Evolutionary conservation across 2,113 vertebrate genomes (phyloP), one percentile per base, ranked within the genome.

Genomic region (Caranx ignobilis): DNA sequence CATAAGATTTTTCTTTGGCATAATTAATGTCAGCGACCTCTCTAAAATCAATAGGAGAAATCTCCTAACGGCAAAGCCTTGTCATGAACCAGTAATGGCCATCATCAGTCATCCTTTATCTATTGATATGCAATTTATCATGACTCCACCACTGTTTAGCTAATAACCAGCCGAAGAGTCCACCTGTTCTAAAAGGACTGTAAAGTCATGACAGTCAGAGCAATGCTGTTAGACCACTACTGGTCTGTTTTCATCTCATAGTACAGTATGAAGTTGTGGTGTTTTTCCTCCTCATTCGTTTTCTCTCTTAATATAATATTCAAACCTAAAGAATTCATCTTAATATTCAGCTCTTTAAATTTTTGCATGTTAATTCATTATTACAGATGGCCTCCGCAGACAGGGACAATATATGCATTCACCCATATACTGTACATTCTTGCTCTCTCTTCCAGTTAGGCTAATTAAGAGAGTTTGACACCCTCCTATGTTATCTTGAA

Each of bases 201-300:
- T 71, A 43, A 76, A 47, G 15, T 12, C 32, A 37, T 60, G 39
- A 75, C 2, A 2, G 39, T 10, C 39, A 41, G 39, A 10, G 8
- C 74, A 85, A 45, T 7, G 56, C 74, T 70, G 47, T 83, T 54
- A 64, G 65, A 75, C 26, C 26, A 26, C n/a, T n/a, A 60, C 77
- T 81, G 85, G 26, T 26, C 26, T 78, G 16, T 87, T 90, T 83
- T 76, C 81, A 75, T 84, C 86, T 83, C 79, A 71, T 31, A 59
- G 83, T 86, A 83, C 87, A 90, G 90, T 93, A 92, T 91, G 92
- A 93, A 89, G 80, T 85, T 85, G 71, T 75, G 87, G 87, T 52
- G 50, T 52, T 52, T 52, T 52, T 52, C 50, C 50, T 50, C 48
- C 18, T 50, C 18, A 19, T 50, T 50, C n/a, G 8, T 52, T 52